Percentiles rank a stretch among this genome's conserved stretches.
Evolutionary conservation across 2,113 vertebrate species (phyloP).

Genomic region (Alexandromys fortis): DNA sequence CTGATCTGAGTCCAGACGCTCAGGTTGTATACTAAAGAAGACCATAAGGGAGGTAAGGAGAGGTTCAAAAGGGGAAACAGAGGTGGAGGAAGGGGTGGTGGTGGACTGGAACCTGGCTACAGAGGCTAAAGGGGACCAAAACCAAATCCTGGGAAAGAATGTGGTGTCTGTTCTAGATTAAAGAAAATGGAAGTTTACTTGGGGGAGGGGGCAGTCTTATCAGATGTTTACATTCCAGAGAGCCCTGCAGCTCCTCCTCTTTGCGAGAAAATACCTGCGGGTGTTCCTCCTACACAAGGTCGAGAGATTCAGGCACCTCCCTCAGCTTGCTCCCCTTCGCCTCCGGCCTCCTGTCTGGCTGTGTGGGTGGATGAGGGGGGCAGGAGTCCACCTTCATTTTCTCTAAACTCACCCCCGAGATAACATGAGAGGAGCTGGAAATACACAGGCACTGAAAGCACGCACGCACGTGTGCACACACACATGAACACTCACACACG

Average conservation of each 20-base stretch:
- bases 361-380: neutral
- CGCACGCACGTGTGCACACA: neutral
- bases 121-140: neutral
- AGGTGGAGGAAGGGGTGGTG: too few species aligned
- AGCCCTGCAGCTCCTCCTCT: constrained; percentile 8
- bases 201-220: constrained; percentile 53
- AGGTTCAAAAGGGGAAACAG: neutral
- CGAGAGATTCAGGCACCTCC: neutral
- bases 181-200: constrained; percentile 35
- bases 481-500: neutral
- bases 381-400: neutral
- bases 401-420: neutral
- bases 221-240: constrained; percentile 73
- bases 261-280: constrained; percentile 58
- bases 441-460: neutral
- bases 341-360: constrained; percentile 34
- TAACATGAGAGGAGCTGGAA: neutral
- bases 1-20: neutral
- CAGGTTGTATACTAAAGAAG: neutral
- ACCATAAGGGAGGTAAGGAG: neutral
- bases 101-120: neutral
- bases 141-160: constrained; percentile 51
- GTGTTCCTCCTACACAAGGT: neutral
- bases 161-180: neutral
- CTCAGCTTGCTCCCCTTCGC: neutral